phyloP scores from a whole-genome alignment of 2,888 invertebrate genomes.

The Serrognathus titanus region DNA sequence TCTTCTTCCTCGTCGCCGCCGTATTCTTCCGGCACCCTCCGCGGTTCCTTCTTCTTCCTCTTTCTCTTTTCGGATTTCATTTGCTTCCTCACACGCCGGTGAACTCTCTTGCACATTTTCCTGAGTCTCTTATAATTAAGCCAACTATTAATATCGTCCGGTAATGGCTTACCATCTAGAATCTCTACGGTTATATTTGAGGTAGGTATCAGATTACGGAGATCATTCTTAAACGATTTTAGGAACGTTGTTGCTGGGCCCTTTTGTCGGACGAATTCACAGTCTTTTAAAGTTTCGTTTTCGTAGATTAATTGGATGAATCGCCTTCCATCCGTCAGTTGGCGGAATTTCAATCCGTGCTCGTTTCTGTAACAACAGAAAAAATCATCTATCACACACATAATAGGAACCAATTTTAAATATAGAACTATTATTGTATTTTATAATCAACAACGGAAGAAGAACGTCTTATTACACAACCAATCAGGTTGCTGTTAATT shows the following conservation, averaged over 20 bases:
- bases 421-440: too few relatives aligned
- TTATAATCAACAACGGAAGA: too few relatives aligned
- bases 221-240: conserved; percentile 52
- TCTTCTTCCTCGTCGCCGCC: conserved; percentile 8
- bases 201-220: conserved; percentile 36
- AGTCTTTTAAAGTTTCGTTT: conserved; percentile 60
- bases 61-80: too few relatives aligned
- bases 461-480: too few relatives aligned
- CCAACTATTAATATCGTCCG: conserved; percentile 54
- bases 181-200: conserved; percentile 56
- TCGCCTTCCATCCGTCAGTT: conserved; percentile 65
- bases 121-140: conserved; percentile 59
- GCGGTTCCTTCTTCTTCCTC: background rate
- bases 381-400: background rate
- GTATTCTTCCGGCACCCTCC: conserved; percentile 20
- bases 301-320: conserved; percentile 68
- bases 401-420: too few relatives aligned
- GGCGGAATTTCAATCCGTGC: conserved; percentile 58
- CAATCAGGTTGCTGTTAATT: too few relatives aligned
- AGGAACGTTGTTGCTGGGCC: conserved; percentile 57
- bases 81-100: conserved; percentile 37
- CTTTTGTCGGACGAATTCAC: conserved; percentile 62
- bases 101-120: conserved; percentile 53
- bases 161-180: conserved; percentile 52
- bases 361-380: conserved; percentile 41